phyloP scores from a whole-genome alignment of 2,113 vertebrate species.

The Ranitomeya imitator region DNA sequence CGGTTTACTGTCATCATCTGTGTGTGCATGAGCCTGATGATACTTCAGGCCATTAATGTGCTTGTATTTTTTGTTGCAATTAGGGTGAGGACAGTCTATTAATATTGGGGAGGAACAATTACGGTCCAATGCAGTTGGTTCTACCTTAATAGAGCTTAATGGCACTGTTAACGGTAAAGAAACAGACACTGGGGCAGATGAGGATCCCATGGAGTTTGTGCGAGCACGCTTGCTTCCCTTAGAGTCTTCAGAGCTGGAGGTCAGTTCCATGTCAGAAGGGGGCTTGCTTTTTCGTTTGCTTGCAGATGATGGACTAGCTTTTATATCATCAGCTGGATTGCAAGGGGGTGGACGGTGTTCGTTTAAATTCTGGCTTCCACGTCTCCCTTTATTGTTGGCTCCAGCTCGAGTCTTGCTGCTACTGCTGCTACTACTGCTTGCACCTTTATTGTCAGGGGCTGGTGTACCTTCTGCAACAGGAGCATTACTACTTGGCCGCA shows the following conservation, averaged over 20 bases:
- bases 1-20: constrained; percentile 91
- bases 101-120: constrained; percentile 94
- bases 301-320: constrained; percentile 91
- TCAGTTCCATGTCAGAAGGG: constrained; percentile 96
- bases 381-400: constrained; percentile 92
- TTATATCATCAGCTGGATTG: constrained; percentile 85
- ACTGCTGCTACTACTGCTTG: constrained; percentile 70
- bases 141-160: constrained; percentile 79
- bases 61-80: constrained; percentile 99
- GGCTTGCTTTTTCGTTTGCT: constrained; percentile 95
- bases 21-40: constrained; percentile 96
- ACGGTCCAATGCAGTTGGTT: constrained; percentile 83
- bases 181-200: constrained; percentile 67
- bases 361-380: constrained; percentile 93
- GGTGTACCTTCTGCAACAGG: constrained; percentile 85
- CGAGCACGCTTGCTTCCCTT: constrained; percentile 98
- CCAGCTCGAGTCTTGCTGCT: constrained; percentile 92
- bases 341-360: constrained; percentile 89
- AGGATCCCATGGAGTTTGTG: constrained; percentile 87
- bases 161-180: constrained; percentile 67
- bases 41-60: constrained; percentile 99
- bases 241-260: constrained; percentile 97
- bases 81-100: constrained; percentile 97
- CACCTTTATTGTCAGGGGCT: constrained; percentile 88
- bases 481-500: constrained; percentile 94